Evolutionary conservation across 2,888 invertebrate genomes (phyloP), one percentile per base, ranked within the genome.

Genomic region (Morpho helenor): DNA sequence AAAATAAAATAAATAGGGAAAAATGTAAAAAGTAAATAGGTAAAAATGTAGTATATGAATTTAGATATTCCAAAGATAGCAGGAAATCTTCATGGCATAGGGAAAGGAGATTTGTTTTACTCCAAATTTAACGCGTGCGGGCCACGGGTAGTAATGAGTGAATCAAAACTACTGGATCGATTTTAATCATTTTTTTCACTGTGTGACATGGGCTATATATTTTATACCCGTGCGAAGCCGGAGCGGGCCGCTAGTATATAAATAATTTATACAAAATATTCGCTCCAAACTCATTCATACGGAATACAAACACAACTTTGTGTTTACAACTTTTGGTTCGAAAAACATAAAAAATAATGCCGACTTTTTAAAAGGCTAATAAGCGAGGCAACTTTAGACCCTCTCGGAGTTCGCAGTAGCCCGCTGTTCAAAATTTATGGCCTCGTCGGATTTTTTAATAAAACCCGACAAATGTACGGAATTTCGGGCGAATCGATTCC

Each of bases 371-470:
- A 63, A 59, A 56, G 40, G 48, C 59, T 61, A 63, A 63, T 63
- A 63, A 63, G 63, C 60, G 57, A 46, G 41, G 47, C 49, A 63
- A 59, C 48, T 53, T 60, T 56, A 49, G 49, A 50, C 54, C 59
- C 46, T 43, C 57, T 54, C 44, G 56, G 31, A 54, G 56, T 42
- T 53, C 8, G 49, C 51, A 52, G 44, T 53, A 2, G 58, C 49
- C 41, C 49, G 52, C 49, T 52, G 51, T 55, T 56, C 48, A 10
- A 52, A 63, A 74, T 72, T 72, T 73, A 74, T 71, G 61, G 68
- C 66, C 60, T 54, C 59, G 63, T 67, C 62, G 65, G 66, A 66
- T 65, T 70, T 74, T 74, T 74, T 74, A 74, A 73, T 74, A 73
- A 74, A 73, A 74, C 62, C 66, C 68, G 65, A 66, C 64, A 68